These are phyloP conservation scores for Protaetia brevitarsis DNA, from an alignment of 1,140 invertebrate genomes.

Conservation along the genomic window DNA sequence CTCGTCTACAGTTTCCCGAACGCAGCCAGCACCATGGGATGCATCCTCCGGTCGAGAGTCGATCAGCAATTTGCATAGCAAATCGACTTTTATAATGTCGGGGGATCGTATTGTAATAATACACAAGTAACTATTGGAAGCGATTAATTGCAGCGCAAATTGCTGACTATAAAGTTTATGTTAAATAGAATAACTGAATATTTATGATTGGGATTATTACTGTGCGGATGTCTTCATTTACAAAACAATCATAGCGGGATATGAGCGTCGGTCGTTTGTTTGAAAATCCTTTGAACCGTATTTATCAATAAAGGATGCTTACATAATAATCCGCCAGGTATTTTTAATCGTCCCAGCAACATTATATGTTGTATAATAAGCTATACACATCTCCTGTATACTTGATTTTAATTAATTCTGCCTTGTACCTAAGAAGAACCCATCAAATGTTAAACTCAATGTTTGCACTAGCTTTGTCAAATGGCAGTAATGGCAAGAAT, in stretches of 20 bases:
- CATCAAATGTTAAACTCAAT: no score
- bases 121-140: not conserved
- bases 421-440: no score
- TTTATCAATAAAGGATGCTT: no score
- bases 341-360: no score
- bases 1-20: not conserved
- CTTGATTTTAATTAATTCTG: no score
- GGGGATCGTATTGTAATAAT: not conserved
- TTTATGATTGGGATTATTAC: constrained; percentile 7
- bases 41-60: not conserved
- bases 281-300: no score
- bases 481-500: no score
- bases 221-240: not conserved
- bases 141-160: not conserved
- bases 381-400: no score
- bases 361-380: no score
- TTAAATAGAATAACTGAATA: constrained; percentile 1
- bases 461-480: no score
- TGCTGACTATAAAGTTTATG: not conserved
- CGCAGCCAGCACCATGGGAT: not conserved
- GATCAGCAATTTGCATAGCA: not conserved
- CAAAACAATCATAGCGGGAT: not conserved
- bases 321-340: no score
- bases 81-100: not conserved
- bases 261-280: no score